Percentiles rank a stretch among this genome's conserved stretches.
Conservation (phyloP, 2,888 invertebrate species). For the Erynnis tages region DNA sequence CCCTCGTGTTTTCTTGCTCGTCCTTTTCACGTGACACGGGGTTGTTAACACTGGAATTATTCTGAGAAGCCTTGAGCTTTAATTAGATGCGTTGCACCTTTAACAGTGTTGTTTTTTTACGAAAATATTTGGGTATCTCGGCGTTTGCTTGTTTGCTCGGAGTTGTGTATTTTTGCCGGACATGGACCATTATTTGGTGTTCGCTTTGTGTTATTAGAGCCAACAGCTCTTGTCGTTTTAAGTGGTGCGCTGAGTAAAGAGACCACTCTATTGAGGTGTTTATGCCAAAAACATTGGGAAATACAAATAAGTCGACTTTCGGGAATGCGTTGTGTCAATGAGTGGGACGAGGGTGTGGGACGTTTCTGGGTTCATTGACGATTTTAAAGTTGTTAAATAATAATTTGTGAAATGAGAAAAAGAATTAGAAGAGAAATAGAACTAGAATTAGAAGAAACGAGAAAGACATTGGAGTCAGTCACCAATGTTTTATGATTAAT, state of each 20-base stretch:
- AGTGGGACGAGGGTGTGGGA: neutral
- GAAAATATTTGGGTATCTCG: conserved; percentile 34
- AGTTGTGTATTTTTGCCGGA: conserved; percentile 33
- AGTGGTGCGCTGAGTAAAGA: conserved; percentile 39
- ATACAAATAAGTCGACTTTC: conserved; percentile 28
- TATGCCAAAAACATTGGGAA: conserved; percentile 35
- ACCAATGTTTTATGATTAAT: too few relatives aligned
- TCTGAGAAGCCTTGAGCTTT: conserved; percentile 48
- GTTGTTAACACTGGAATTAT: conserved; percentile 44
- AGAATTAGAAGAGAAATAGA: too few relatives aligned
- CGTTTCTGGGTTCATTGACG: too few relatives aligned
- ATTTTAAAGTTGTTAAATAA: too few relatives aligned
- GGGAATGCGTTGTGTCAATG: conserved; percentile 17
- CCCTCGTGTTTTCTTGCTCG: conserved; percentile 40
- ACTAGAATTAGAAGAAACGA: too few relatives aligned
- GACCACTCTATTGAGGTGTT: conserved; percentile 28
- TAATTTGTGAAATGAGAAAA: too few relatives aligned
- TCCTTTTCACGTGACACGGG: conserved; percentile 48
- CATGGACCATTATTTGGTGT: conserved; percentile 39
- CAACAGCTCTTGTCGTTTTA: conserved; percentile 39
- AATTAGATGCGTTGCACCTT: conserved; percentile 40
- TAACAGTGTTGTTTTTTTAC: conserved; percentile 27
- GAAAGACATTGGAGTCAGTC: too few relatives aligned
- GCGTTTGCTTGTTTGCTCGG: conserved; percentile 31
- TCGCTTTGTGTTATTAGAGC: conserved; percentile 39